Percentiles rank a stretch among this genome's conserved stretches.
phyloP scores from a whole-genome alignment of 2,113 vertebrate genomes.

The Misgurnus mizolepis region DNA sequence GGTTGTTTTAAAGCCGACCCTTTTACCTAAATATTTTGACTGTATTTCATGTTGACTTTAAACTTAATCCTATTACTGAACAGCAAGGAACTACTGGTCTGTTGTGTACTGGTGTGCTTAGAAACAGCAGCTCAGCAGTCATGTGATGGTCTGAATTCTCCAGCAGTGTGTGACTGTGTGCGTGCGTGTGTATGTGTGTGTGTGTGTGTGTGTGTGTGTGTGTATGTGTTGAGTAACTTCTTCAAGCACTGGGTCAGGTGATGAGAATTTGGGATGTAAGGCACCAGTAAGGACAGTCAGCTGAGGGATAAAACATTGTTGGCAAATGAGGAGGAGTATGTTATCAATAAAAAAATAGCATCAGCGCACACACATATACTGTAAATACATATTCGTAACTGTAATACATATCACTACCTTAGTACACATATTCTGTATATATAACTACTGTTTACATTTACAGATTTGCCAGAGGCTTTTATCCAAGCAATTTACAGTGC shows the following conservation, averaged over 20 bases:
- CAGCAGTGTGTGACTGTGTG: slow-evolving; percentile 14
- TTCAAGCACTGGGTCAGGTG: slow-evolving; percentile 44
- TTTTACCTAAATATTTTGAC: too few relatives aligned
- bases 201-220: slow-evolving; percentile 14
- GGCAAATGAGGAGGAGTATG: background rate
- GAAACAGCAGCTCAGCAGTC: slow-evolving; percentile 21
- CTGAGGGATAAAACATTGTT: slow-evolving; percentile 22
- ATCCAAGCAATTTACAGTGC: too few relatives aligned
- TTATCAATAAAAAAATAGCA: background rate
- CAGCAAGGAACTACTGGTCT: background rate
- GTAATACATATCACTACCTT: too few relatives aligned
- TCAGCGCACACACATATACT: background rate
- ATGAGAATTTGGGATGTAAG: slow-evolving; percentile 38
- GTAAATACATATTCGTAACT: too few relatives aligned
- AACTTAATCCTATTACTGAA: background rate
- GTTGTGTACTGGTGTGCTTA: background rate
- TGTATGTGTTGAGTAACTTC: slow-evolving; percentile 19
- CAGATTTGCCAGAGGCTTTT: too few relatives aligned
- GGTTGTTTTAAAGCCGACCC: too few relatives aligned
- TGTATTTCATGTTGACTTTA: background rate
- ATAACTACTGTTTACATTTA: too few relatives aligned
- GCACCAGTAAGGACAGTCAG: slow-evolving; percentile 43
- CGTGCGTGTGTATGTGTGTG: background rate
- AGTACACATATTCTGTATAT: too few relatives aligned
- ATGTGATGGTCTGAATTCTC: slow-evolving; percentile 43